Base-by-base conservation (phyloP, 2,888 invertebrate species). In the Synergus umbraculus region DNA sequence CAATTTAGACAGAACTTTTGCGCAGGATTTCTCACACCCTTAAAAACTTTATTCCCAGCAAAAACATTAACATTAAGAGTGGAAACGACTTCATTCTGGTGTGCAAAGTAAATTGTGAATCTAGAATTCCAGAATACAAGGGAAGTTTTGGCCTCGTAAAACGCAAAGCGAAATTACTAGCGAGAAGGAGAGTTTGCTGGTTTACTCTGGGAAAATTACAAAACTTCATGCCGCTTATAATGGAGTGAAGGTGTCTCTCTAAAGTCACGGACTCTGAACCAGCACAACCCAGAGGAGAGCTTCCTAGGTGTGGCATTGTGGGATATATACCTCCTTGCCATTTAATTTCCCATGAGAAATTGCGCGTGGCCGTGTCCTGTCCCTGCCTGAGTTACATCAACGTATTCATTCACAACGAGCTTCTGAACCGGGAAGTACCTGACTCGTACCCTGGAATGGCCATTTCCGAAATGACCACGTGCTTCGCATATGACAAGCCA, bases 281-380 rank as follows among this genome's bases (percentile, higher is more conserved):
- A 49, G 49, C 67, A 76, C 67, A 76, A 37, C 37, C 37, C 43
- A 78, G 13, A 73, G 29, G 37, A 78, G 13, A 73, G 29, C 79
- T 73, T 79, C 78, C 63, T 79, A 79, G 81, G 81, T 81, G 80
- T 76, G 78, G 76, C 79, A 84, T 4, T 37, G 37, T 37, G 37
- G 37, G 4, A 37, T 37, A 37, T 37, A 37, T 84, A 84, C 84
- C 49, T 54, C 29, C 85, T 79, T 83, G 77, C 82, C 87, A 85
- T 86, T 88, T 87, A 88, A 89, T 89, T 90, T 90, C 89, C 90
- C 90, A 86, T 87, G 89, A 90, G 88, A 90, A 90, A 88, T 90
- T 86, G 87, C 87, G 83, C 83, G 85, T 84, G 85, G 81, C 82
- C 83, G 78, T 78, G 81, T 64, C 67, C 67, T 64, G 78, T 66